phyloP scores from a whole-genome alignment of 2,113 vertebrate genomes.

The Dunckerocampus dactyliophorus region DNA sequence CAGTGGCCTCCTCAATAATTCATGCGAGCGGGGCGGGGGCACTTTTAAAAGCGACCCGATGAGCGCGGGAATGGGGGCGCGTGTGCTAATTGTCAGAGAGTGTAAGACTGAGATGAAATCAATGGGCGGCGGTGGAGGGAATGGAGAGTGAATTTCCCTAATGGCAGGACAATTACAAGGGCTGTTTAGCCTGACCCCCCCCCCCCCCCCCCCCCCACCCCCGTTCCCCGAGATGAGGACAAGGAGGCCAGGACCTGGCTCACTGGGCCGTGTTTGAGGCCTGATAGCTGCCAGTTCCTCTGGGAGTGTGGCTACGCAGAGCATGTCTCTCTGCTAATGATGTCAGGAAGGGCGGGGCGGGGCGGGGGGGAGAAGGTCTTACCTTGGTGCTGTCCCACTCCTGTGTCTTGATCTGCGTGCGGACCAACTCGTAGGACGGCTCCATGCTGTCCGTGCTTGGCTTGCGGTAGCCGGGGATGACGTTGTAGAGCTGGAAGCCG shows the following conservation, averaged over 20 bases:
- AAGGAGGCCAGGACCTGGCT: constrained; percentile 42
- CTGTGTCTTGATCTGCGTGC: constrained; percentile 94
- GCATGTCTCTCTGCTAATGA: constrained; percentile 40
- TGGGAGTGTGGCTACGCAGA: constrained; percentile 31
- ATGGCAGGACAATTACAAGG: constrained; percentile 75
- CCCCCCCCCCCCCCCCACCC: constrained; percentile 4
- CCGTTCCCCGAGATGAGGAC: constrained; percentile 54
- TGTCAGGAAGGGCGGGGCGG: constrained; percentile 11
- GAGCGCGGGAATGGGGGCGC: constrained; percentile 57
- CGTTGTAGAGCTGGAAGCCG: constrained; percentile 96
- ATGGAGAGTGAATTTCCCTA: constrained; percentile 74
- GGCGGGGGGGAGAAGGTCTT: constrained; percentile 31
- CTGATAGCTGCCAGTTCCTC: constrained; percentile 50
- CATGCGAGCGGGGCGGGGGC: constrained; percentile 55
- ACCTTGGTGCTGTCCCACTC: constrained; percentile 99
- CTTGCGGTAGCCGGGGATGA: constrained; percentile 93
- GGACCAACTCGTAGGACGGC: constrained; percentile 88
- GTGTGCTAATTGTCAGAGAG: constrained; percentile 59
- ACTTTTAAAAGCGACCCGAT: constrained; percentile 66
- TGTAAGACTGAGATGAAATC: constrained; percentile 74
- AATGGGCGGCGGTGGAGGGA: constrained; percentile 64
- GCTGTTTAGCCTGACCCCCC: constrained; percentile 68
- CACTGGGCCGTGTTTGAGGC: constrained; percentile 50
- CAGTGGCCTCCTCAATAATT: constrained; percentile 74
- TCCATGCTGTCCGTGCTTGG: constrained; percentile 86